Percentiles rank a stretch among this genome's conserved stretches.
phyloP scores from a whole-genome alignment of 1,140 invertebrate species.

The Plectrocnemia conspersa region DNA sequence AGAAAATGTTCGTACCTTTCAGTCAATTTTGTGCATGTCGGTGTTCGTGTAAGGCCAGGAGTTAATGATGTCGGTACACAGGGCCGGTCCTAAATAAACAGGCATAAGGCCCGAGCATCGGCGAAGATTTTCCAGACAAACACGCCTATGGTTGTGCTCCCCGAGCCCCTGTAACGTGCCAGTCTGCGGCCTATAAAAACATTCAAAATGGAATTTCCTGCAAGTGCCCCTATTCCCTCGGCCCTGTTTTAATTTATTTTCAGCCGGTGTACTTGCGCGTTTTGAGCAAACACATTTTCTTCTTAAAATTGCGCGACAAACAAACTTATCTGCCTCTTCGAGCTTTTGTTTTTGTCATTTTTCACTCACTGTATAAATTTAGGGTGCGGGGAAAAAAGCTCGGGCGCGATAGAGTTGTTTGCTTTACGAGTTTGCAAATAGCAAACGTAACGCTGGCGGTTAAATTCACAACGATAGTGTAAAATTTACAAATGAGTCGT shows the following conservation, averaged over 20 bases:
- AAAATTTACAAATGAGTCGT: too few relatives aligned
- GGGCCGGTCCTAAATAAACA: constrained; percentile 15
- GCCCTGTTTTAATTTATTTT: constrained; percentile 13
- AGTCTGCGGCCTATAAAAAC: constrained; percentile 7
- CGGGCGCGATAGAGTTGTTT: too few relatives aligned
- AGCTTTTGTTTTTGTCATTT: too few relatives aligned
- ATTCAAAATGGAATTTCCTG: neutral
- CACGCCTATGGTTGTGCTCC: neutral
- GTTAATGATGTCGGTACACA: constrained; percentile 18
- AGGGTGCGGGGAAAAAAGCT: too few relatives aligned
- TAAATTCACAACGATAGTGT: too few relatives aligned
- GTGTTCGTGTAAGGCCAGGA: neutral
- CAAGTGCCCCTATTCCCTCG: neutral
- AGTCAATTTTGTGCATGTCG: neutral
- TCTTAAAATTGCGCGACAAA: constrained; percentile 2
- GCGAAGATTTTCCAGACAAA: constrained; percentile 5
- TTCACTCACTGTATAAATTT: too few relatives aligned
- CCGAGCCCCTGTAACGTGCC: neutral
- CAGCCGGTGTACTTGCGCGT: neutral
- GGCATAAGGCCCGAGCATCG: neutral
- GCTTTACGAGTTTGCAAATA: too few relatives aligned
- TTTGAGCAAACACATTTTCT: constrained; percentile 14
- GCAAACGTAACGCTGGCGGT: too few relatives aligned
- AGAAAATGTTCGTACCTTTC: neutral
- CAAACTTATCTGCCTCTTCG: constrained; percentile 15